Base-by-base conservation (phyloP, 2,113 vertebrate species). In the Kobus ellipsiprymnus region DNA sequence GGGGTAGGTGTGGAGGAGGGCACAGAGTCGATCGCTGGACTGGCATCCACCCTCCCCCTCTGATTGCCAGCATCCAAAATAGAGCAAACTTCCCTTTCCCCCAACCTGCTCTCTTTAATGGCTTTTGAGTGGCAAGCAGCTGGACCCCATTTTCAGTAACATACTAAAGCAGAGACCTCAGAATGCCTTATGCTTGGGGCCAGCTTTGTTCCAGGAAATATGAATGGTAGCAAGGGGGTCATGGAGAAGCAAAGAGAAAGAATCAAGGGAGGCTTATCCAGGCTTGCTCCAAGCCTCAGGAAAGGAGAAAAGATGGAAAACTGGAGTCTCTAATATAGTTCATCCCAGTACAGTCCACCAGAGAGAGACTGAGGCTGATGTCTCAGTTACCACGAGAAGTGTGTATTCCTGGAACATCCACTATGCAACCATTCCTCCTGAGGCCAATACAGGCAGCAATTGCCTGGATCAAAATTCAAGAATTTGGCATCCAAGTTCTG, bases 21-120 rank as follows among this genome's bases (percentile, higher is more conserved):
- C 23, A 7, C 6, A 0, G 36, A 44, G 71, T 77, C 6, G 1
- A 44, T 77, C 23, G 1, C 0, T 2, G 71, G 36, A 44, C 71
- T 25, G 71, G 71, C 40, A 77, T 15, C 71, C 27, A 44, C 23
- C 40, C 71, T 3, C 23, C 71, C 67, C 6, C 11, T 77, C 36
- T 77, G 71, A 23, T 77, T 44, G 23, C 71, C 71, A 44, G 40
- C 23, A 44, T 44, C 40, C 40, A 77, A 27, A 77, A 14, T 27
- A 44, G 13, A 77, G 40, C 40, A 77, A 77, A 44, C 71, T 44
- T 77, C 44, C 71, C 71, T 77, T 77, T 7, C 71, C 23, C 12
- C 71, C 40, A 44, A 44, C 12, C 36, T 44, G 40, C 23, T 77
- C 23, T 77, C 21, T 77, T 44, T 77, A 40, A 44, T 27, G 71